A percentile compares a stretch with the other conserved stretches of the same genome.
These are phyloP conservation scores for Chrosomus eos DNA, from an alignment of 2,797 vertebrate genomes.

Conservation along the genomic window DNA sequence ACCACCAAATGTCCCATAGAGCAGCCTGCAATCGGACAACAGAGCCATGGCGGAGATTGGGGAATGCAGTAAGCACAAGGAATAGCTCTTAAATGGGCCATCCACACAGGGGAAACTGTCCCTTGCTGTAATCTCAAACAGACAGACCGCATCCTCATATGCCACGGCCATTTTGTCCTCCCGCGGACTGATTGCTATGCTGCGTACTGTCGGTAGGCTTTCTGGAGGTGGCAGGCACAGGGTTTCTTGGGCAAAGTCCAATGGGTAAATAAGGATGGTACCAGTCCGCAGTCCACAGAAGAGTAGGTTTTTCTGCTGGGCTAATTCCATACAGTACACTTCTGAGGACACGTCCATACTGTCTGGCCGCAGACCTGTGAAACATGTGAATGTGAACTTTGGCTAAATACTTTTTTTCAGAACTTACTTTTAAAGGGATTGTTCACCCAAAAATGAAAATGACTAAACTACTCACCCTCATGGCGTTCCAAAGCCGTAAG, in stretches of 20 bases:
- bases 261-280: constrained; percentile 80
- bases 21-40: constrained; percentile 67
- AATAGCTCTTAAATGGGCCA: constrained; percentile 69
- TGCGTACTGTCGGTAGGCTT: constrained; percentile 67
- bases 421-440: not conserved
- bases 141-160: constrained; percentile 68
- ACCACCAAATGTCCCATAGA: constrained; percentile 73
- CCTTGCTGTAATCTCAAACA: constrained; percentile 76
- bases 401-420: not conserved
- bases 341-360: constrained; percentile 69
- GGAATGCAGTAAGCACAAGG: constrained; percentile 70
- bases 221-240: constrained; percentile 81
- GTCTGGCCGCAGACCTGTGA: constrained; percentile 70
- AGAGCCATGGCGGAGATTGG: constrained; percentile 73
- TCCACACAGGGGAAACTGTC: constrained; percentile 76
- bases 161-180: constrained; percentile 78
- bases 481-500: not conserved
- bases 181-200: constrained; percentile 67
- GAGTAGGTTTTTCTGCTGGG: constrained; percentile 78
- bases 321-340: constrained; percentile 80
- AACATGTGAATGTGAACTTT: not conserved
- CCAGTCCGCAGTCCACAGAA: constrained; percentile 79
- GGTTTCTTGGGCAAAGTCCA: constrained; percentile 75
- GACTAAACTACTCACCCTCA: not conserved
- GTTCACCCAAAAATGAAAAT: not conserved